phyloP scores from a whole-genome alignment of 2,797 vertebrate genomes.

The Oceanodroma leucorhoa region DNA sequence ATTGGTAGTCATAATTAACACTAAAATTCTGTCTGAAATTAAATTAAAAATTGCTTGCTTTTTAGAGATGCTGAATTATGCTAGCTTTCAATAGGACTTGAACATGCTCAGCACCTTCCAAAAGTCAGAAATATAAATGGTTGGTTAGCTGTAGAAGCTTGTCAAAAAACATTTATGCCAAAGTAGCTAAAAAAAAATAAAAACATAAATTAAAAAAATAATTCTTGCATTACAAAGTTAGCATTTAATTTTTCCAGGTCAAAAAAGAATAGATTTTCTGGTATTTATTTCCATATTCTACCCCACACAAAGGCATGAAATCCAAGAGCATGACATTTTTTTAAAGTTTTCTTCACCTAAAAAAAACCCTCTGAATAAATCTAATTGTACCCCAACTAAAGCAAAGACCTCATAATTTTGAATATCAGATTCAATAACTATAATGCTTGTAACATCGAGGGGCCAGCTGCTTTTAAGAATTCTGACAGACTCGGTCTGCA shows the following conservation, averaged over 20 bases:
- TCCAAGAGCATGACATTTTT: not conserved
- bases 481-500: not conserved
- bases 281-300: not conserved
- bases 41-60: not conserved
- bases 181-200: not conserved
- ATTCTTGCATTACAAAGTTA: not conserved
- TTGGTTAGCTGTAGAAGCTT: not conserved
- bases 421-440: not conserved
- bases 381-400: not conserved
- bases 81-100: not conserved
- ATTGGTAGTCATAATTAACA: not conserved
- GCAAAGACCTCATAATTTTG: not conserved
- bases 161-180: not conserved
- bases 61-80: not conserved
- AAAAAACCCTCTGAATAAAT: not conserved
- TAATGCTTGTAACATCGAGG: accelerated
- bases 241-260: not conserved
- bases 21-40: not conserved
- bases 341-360: not conserved
- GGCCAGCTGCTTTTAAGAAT: not conserved
- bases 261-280: not conserved
- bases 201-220: not conserved
- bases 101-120: not conserved
- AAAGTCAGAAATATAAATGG: not conserved
- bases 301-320: not conserved